Percentiles rank a stretch among this genome's conserved stretches.
These are phyloP conservation scores for Rallus crepitans DNA, from an alignment of 2,797 vertebrate genomes.

Conservation along the genomic window DNA sequence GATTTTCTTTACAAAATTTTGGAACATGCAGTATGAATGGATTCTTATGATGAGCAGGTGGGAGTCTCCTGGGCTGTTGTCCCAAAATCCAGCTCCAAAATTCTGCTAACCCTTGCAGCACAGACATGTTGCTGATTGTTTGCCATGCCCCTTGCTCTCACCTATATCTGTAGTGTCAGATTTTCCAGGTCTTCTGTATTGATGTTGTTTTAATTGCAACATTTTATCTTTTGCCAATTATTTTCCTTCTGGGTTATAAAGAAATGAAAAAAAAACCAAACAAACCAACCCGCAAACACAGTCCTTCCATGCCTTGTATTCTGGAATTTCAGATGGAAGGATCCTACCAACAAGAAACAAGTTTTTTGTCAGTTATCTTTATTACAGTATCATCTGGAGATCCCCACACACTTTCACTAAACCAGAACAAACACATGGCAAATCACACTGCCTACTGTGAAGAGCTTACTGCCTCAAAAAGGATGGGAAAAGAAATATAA, in stretches of 20 bases:
- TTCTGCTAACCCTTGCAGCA: background rate
- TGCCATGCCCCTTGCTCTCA: background rate
- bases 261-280: background rate
- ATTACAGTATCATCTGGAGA: background rate
- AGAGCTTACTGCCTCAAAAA: background rate
- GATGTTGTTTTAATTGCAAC: background rate
- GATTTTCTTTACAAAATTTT: background rate
- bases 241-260: background rate
- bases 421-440: background rate
- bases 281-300: background rate
- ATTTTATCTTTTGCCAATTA: background rate
- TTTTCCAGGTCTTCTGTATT: background rate
- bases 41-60: background rate
- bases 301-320: background rate
- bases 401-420: background rate
- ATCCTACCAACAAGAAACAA: background rate
- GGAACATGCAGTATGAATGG: background rate
- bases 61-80: background rate
- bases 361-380: background rate
- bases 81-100: background rate
- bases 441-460: background rate
- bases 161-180: background rate
- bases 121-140: background rate
- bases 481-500: background rate
- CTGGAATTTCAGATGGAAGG: background rate